These are phyloP conservation scores for Glaucidium brasilianum DNA, from an alignment of 2,113 vertebrate genomes.

Conservation along the genomic window DNA sequence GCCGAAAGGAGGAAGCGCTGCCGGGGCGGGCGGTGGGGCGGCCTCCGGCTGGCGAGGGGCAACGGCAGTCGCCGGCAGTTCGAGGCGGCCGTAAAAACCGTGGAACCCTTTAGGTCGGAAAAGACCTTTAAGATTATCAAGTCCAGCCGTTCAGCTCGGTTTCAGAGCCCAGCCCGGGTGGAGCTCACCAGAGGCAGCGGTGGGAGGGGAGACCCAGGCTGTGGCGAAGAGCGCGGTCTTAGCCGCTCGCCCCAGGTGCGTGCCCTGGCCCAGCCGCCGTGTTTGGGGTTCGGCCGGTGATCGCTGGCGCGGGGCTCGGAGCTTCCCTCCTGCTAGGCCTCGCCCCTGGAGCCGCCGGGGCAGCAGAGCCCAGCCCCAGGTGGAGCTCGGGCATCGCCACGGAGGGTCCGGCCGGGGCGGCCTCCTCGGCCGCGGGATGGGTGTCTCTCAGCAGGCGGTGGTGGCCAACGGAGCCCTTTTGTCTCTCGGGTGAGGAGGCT, in stretches of 20 bases:
- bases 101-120: not conserved
- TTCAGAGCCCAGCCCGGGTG: not conserved
- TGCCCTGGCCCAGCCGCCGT: not conserved
- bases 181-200: not conserved
- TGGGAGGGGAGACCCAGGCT: not conserved
- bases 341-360: not conserved
- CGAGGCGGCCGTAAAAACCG: accelerated
- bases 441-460: accelerated
- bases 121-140: not conserved
- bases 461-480: not conserved
- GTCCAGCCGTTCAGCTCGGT: not conserved
- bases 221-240: not conserved
- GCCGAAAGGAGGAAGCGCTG: not conserved
- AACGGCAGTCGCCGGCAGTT: too few relatives aligned
- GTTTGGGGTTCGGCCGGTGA: too few relatives aligned
- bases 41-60: too few relatives aligned
- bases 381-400: not conserved
- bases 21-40: not conserved
- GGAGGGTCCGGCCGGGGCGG: not conserved
- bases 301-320: accelerated
- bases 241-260: not conserved
- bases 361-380: not conserved
- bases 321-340: not conserved
- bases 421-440: too few relatives aligned
- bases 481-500: accelerated